Evolutionary conservation across 2,113 vertebrate species (phyloP), one percentile per base, ranked within the genome.

Genomic region (Crocuta crocuta): DNA sequence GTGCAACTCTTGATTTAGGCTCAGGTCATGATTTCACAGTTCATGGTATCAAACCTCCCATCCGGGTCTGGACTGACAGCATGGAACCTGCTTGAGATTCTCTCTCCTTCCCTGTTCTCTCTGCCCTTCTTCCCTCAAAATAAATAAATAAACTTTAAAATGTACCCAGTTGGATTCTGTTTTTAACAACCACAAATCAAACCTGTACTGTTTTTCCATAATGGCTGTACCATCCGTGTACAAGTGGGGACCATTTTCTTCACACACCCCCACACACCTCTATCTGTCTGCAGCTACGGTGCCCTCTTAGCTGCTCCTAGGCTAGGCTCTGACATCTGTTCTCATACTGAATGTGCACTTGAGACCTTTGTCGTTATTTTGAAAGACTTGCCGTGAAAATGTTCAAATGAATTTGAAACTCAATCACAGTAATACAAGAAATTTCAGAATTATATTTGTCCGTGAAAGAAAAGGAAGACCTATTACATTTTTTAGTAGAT

Each of bases 371-470:
- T 45, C 33, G 33, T 48, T 55, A 66, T 43, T 84, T 66, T 55
- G 9, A 79, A 91, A 97, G 55, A 70, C 15, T 53, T 79, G 12
- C 58, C 74, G 26, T 93, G 28, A 78, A 93, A 86, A 87, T 12
- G n/a, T 92, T 91, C 39, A 90, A 74, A 86, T 33, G 33, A 82
- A 63, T 53, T 80, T 78, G 35, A 90, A 96, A 89, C 15, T 39
- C 50, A 87, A 73, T 33, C 73, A 87, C 24, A 74, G 89, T 78
- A 79, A 88, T 89, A 94, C 85, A 80, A 73, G 48, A 92, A 79
- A 89, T 81, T 33, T 79, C 45, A 85, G 16, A 7, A 16, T 80
- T 78, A 8, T 58, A 80, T 90, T 93, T 73, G 1, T 85, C 90
- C 73, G 65, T 74, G 45, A 90, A 86, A 61, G 35, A 39, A 96